A percentile compares a stretch with the other conserved stretches of the same genome.
These are phyloP conservation scores for Hydrolagus colliei DNA, from an alignment of 2,797 vertebrate species.

Conservation along the genomic window DNA sequence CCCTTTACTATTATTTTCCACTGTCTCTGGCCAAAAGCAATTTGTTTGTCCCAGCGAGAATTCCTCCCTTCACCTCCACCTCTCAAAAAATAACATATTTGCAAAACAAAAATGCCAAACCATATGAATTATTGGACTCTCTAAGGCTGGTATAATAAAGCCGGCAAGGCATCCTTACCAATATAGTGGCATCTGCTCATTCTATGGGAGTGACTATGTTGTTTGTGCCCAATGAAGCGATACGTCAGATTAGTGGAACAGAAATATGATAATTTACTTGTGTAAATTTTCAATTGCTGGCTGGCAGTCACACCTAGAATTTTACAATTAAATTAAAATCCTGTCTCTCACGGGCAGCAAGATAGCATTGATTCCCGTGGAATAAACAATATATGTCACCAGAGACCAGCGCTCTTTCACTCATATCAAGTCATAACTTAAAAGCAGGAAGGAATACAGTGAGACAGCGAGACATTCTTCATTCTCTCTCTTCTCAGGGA, in stretches of 20 bases:
- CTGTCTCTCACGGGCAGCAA: neutral
- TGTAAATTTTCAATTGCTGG: neutral
- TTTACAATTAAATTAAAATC: constrained; percentile 14
- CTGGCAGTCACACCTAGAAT: neutral
- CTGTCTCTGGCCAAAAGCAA: neutral
- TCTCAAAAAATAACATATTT: too few species aligned
- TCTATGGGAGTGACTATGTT: neutral
- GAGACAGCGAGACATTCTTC: neutral
- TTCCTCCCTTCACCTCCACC: neutral
- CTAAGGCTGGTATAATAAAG: neutral
- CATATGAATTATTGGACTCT: neutral
- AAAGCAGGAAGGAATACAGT: neutral
- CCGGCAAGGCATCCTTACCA: neutral
- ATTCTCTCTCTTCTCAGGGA: neutral
- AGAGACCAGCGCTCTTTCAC: neutral
- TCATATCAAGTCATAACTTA: neutral
- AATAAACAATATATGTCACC: constrained; percentile 3
- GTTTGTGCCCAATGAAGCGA: neutral
- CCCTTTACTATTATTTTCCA: neutral
- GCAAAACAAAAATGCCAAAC: neutral
- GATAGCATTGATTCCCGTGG: neutral
- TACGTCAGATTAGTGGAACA: neutral
- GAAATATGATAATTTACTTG: neutral
- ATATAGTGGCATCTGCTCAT: neutral
- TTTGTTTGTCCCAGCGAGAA: neutral